A percentile compares a stretch with the other conserved stretches of the same genome.
Conservation (phyloP, 2,797 vertebrate species). For the Mormyrops boulengeri region DNA sequence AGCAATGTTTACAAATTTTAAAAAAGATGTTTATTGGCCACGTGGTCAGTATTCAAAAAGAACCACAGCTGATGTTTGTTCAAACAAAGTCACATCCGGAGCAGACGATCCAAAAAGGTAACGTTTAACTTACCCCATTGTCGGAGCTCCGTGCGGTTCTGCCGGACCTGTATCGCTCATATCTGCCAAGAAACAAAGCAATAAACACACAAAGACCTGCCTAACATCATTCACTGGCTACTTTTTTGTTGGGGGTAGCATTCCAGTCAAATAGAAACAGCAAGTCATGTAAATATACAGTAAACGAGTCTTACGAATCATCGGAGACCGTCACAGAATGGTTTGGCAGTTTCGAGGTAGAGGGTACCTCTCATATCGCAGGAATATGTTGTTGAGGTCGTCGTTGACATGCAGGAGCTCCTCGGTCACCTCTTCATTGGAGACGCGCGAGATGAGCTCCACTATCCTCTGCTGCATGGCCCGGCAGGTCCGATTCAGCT, state of each 20-base stretch:
- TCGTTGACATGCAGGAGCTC: slow-evolving; percentile 90
- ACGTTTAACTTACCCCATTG: slow-evolving; percentile 74
- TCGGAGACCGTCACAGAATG: not conserved
- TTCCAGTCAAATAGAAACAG: not conserved
- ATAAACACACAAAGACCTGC: not conserved
- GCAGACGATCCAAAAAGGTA: slow-evolving; percentile 29
- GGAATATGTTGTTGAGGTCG: slow-evolving; percentile 92
- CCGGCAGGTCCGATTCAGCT: slow-evolving; percentile 85
- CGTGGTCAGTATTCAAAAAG: not conserved
- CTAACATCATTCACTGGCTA: not conserved
- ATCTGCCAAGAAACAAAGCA: slow-evolving; percentile 60
- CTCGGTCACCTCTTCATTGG: slow-evolving; percentile 90
- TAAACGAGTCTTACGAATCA: not conserved
- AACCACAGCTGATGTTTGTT: not conserved
- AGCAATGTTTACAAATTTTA: not conserved
- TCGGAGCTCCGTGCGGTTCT: slow-evolving; percentile 71
- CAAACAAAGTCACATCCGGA: not conserved
- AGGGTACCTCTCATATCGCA: slow-evolving; percentile 82
- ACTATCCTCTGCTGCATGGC: slow-evolving; percentile 92
- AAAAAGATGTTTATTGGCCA: not conserved
- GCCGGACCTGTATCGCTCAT: slow-evolving; percentile 82
- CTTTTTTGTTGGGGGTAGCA: not conserved
- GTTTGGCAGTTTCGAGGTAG: not conserved
- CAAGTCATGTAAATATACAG: not conserved
- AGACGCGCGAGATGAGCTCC: slow-evolving; percentile 84